Evolutionary conservation across 2,888 invertebrate genomes (phyloP), one percentile per base, ranked within the genome.

Genomic region (Cerceris ruficornis): DNA sequence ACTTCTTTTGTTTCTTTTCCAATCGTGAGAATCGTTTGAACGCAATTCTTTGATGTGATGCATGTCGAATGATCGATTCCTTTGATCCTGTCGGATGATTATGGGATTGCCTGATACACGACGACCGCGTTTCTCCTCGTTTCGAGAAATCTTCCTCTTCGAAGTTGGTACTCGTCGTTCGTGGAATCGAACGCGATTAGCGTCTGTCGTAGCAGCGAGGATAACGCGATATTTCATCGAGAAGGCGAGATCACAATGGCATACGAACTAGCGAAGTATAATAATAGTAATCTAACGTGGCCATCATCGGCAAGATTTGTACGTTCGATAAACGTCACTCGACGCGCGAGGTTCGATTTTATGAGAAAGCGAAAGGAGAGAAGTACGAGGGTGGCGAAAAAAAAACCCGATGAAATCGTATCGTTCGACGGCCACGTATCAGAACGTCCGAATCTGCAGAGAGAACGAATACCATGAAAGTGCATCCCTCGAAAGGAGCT

Each of bases 271-370:
- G 66, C 9, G 43, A 61, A 50, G 61, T 46, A 4, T 75, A 71
- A 75, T 43, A 28, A 8, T 71, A 75, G 61, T 42, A 71, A 75
- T 55, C 62, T 70, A 60, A 75, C 60, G 57, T 50, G 55, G 43
- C 61, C 39, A 54, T n/a, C 55, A n/a, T 52, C 17, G n/a, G 41
- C 43, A 15, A 41, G 52, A 62, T 49, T 62, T 39, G 50, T 49
- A 52, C 28, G 50, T 62, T 62, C 50, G 28, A 50, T 39, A 52
- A 62, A 62, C 52, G 41, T 39, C 52, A 17, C 17, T 7, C n/a
- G 52, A n/a, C 52, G 46, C 1, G 11, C 2, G 46, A 46, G 46
- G 46, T 46, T 46, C 11, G 9, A n/a, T 50, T 7, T 6, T 13
- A n/a, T n/a, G 0, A 11, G n/a, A 50, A 50, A 50, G 50, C 6